Evolutionary conservation across 1,140 invertebrate genomes (phyloP), one percentile per base, ranked within the genome.

Genomic region (Drosophila ogumai): DNA sequence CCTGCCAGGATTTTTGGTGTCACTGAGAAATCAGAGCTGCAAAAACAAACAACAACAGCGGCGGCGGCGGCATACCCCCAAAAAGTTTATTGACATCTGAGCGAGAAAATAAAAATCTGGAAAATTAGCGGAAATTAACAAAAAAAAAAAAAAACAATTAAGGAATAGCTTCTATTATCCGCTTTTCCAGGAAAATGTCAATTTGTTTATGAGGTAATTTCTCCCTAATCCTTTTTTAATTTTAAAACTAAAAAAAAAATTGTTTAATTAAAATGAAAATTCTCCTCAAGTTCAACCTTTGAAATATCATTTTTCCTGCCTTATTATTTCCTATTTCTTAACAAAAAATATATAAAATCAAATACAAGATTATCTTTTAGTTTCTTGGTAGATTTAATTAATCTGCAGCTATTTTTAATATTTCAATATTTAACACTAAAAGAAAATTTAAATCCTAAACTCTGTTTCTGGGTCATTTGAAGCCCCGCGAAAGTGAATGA

Each of bases 81-180:
- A 32, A 41, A 71, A 58, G 68, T 71, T 58, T 72, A 49, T 71
- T 58, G 66, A 41, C 68, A 34, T 71, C 34, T 25, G 32, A 36
- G 34, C 44, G 34, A 67, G 19, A 47, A 6, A 3, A 25, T 13
- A 47, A 25, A 25, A 1, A 9, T 4, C 3, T 47, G 13, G 13
- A 31, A 15, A 31, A 31, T 31, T 1, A 25, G 15, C 25, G 15
- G 5, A 6, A 28, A 49, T 25, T 15, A 6, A 1, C 4, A 28
- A 47, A 15, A n/a, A n/a, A n/a, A n/a, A n/a, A n/a, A 2, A 1
- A 8, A 15, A 47, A 15, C 4, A 49, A 28, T 49, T 49, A 49
- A 49, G 15, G 1, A 4, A 9, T 47, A 9, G 5, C 9, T 3
- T 3, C 17, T 19, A 17, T 7, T 13, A 13, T 19, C 0, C n/a